Conservation (phyloP, 2,797 vertebrate genomes). For the Acrossocheilus wenchowensis region DNA sequence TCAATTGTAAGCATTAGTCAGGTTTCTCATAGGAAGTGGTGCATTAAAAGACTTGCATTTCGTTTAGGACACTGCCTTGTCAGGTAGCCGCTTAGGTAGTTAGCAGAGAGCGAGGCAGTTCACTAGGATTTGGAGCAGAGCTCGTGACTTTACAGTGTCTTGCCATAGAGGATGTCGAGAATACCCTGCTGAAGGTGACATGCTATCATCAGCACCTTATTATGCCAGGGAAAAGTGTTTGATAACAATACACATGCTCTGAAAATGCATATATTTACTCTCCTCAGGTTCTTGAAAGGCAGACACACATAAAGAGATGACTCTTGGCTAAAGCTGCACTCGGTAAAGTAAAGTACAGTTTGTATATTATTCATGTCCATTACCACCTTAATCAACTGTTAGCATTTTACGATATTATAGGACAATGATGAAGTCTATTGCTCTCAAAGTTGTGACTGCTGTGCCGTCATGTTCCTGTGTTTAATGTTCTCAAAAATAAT, state of each 20-base stretch:
- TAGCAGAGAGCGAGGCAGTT: background rate
- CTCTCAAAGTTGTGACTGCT: conserved; percentile 27
- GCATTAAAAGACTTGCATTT: background rate
- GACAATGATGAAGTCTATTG: conserved; percentile 17
- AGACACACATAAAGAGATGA: background rate
- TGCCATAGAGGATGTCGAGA: background rate
- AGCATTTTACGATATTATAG: conserved; percentile 16
- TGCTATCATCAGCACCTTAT: conserved; percentile 2
- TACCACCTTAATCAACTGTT: conserved; percentile 1
- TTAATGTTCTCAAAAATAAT: conserved; percentile 26
- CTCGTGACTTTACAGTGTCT: background rate
- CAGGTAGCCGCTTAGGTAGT: background rate
- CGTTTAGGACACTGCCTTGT: background rate
- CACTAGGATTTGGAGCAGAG: background rate
- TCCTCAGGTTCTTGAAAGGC: conserved; percentile 34
- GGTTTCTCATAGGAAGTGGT: background rate
- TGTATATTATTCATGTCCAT: conserved; percentile 15
- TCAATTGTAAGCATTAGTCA: background rate
- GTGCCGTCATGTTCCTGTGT: conserved; percentile 30
- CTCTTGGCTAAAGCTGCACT: background rate
- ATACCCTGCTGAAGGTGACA: background rate
- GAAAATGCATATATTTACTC: conserved; percentile 4
- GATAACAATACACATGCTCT: conserved; percentile 4
- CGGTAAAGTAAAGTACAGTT: background rate
- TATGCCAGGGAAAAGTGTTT: background rate